Evolutionary conservation across 2,113 vertebrate genomes (phyloP).

Genomic region (Hippolais icterina): DNA sequence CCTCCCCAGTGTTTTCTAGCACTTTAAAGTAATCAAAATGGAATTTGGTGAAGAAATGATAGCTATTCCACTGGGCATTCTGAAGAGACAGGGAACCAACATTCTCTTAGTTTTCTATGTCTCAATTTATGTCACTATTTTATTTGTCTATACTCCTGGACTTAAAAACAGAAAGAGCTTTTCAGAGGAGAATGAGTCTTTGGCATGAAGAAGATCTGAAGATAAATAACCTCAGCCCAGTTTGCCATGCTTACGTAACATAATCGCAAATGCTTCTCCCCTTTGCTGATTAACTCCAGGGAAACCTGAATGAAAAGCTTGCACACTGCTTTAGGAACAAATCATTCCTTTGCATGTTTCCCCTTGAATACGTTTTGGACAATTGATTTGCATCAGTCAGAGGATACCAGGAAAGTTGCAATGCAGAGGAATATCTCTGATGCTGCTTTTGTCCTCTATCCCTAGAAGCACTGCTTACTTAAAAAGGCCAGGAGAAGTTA

Average conservation of each 20-base stretch:
- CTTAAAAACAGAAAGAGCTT: neutral
- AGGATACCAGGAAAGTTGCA: neutral
- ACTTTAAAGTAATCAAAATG: constrained; percentile 19
- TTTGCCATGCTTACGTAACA: neutral
- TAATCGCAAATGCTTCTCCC: neutral
- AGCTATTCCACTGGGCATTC: neutral
- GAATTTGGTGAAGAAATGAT: neutral
- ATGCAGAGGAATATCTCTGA: neutral
- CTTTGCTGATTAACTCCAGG: neutral
- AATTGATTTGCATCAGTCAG: neutral
- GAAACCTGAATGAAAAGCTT: neutral
- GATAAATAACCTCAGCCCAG: neutral
- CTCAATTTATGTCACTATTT: neutral
- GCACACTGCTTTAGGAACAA: neutral
- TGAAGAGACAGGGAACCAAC: neutral
- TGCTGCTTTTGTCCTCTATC: neutral
- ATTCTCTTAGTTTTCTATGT: neutral
- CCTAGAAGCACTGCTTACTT: neutral
- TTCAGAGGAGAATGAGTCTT: neutral
- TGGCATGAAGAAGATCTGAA: neutral
- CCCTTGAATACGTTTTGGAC: neutral
- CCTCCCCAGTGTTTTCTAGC: neutral
- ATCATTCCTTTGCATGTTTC: neutral
- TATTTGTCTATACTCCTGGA: neutral
- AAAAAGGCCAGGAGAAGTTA: neutral